phyloP scores from a whole-genome alignment of 1,140 invertebrate species.

The Heterodera schachtii region DNA sequence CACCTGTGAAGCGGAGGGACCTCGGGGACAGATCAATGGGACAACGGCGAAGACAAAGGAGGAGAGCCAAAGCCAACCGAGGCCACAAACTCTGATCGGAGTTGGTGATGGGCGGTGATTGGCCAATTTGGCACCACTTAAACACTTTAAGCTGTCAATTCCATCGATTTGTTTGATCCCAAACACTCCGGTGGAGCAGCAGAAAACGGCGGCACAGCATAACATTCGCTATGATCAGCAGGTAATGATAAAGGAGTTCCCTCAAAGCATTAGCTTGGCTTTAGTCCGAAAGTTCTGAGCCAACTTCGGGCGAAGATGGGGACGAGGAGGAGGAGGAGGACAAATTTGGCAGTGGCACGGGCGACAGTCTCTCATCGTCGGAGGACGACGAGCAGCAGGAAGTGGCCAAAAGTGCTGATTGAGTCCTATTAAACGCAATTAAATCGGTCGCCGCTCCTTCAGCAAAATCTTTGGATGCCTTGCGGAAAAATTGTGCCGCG shows the following conservation, averaged over 20 bases:
- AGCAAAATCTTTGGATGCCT: constrained; percentile 45
- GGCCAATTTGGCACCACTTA: not conserved
- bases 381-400: constrained; percentile 59
- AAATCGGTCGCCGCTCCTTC: not conserved
- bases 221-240: constrained; percentile 29
- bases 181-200: constrained; percentile 61
- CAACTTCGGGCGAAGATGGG: constrained; percentile 63
- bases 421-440: not conserved
- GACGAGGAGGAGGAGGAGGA: constrained; percentile 49
- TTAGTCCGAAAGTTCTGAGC: constrained; percentile 51
- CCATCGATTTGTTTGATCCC: constrained; percentile 63
- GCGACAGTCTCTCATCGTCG: constrained; percentile 40
- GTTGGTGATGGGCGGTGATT: not conserved
- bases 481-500: constrained; percentile 36
- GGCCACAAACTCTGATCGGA: constrained; percentile 4
- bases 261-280: not conserved
- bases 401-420: constrained; percentile 1
- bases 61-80: not conserved
- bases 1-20: not conserved
- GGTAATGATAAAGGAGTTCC: not conserved
- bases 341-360: not conserved
- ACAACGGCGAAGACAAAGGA: constrained; percentile 11
- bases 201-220: not conserved
- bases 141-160: constrained; percentile 40
- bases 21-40: constrained; percentile 50